Percentiles rank a stretch among this genome's conserved stretches.
Conservation (phyloP, 92 coral and sea anemone species). For the Umimayanthus kanabou region DNA sequence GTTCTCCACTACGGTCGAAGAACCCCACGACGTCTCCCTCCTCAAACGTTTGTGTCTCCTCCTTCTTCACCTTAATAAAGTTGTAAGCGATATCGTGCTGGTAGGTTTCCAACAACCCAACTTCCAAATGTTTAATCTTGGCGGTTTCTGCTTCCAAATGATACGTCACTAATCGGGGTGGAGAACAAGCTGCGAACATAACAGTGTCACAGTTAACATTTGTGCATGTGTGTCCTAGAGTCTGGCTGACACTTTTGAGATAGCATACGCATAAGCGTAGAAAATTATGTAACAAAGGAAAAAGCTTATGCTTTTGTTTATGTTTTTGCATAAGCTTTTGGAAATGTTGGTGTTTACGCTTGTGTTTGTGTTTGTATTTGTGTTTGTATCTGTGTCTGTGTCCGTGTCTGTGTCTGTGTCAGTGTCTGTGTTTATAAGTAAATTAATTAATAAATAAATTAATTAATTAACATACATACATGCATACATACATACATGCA, state of each 20-base stretch:
- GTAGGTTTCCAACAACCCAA: conserved; percentile 57
- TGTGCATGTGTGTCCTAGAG: too few species aligned
- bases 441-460: too few species aligned
- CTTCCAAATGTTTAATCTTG: conserved; percentile 62
- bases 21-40: conserved; percentile 96
- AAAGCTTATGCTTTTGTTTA: neutral
- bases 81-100: conserved; percentile 93
- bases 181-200: neutral
- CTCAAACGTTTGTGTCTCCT: conserved; percentile 60
- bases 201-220: too few species aligned
- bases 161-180: conserved; percentile 20
- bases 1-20: conserved; percentile 61
- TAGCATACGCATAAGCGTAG: neutral
- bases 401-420: too few species aligned
- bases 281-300: neutral
- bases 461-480: too few species aligned
- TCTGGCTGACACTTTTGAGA: too few species aligned
- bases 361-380: too few species aligned
- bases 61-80: conserved; percentile 56
- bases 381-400: neutral
- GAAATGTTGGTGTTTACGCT: too few species aligned
- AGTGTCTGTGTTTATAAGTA: too few species aligned
- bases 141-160: conserved; percentile 71
- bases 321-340: neutral
- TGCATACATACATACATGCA: too few species aligned